Evolutionary conservation across 2,113 vertebrate genomes (phyloP).

Genomic region (Entomyzon cyanotis): DNA sequence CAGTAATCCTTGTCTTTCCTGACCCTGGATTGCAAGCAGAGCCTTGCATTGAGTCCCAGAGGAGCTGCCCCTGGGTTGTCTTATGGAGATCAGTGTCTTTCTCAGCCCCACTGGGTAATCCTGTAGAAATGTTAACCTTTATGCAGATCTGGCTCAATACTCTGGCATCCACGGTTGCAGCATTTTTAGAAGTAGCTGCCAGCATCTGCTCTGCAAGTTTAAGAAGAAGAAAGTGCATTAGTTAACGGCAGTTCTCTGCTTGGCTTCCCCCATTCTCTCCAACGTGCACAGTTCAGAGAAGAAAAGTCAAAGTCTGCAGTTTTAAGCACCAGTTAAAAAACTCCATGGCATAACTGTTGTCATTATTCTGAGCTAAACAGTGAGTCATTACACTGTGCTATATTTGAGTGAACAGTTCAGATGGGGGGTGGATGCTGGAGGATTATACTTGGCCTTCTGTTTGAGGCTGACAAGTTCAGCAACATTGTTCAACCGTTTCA

Average conservation of each 20-base stretch:
- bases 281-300: not conserved
- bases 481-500: constrained; percentile 11
- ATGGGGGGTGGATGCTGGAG: not conserved
- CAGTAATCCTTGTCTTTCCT: not conserved
- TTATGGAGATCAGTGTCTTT: not conserved
- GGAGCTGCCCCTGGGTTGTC: not conserved
- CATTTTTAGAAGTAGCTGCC: not conserved
- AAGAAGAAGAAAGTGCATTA: not conserved
- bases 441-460: constrained; percentile 9
- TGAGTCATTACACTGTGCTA: constrained; percentile 18
- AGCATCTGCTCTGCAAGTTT: not conserved
- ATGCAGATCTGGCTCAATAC: not conserved
- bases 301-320: constrained; percentile 1
- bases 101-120: not conserved
- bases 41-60: not conserved
- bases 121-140: not conserved
- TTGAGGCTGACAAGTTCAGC: constrained; percentile 48
- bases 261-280: not conserved
- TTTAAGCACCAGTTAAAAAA: not conserved
- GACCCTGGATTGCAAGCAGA: not conserved
- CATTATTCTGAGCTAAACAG: constrained; percentile 5
- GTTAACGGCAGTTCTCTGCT: not conserved
- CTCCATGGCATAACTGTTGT: not conserved
- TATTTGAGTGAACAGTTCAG: constrained; percentile 17
- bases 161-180: not conserved